phyloP scores from a whole-genome alignment of 2,888 invertebrate species.

The Cyclophora albipunctata region DNA sequence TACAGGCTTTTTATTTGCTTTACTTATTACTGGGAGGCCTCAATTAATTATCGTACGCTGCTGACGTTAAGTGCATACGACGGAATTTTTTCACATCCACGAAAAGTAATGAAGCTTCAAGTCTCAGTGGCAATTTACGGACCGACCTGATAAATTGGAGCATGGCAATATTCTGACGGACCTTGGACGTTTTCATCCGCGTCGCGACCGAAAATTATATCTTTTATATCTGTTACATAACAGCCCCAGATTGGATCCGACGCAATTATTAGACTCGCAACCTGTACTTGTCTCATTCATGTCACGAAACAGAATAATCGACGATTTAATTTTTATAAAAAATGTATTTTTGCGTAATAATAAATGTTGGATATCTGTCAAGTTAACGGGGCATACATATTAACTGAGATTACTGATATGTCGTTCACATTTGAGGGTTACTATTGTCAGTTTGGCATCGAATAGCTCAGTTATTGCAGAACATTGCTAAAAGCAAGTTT shows the following conservation, averaged over 20 bases:
- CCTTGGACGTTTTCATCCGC: constrained; percentile 36
- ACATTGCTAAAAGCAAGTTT: too few species aligned
- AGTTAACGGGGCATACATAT: not conserved
- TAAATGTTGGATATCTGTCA: not conserved
- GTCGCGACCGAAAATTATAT: constrained; percentile 35
- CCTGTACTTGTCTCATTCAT: constrained; percentile 45
- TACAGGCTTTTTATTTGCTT: constrained; percentile 31
- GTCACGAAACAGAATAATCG: constrained; percentile 43
- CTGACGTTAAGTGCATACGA: constrained; percentile 41
- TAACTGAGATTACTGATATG: too few species aligned
- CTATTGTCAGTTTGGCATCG: too few species aligned
- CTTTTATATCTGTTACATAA: constrained; percentile 40
- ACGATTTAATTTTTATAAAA: constrained; percentile 45
- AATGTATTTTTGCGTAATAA: constrained; percentile 41
- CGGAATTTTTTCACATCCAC: constrained; percentile 44
- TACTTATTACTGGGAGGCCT: constrained; percentile 51
- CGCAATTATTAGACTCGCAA: constrained; percentile 42
- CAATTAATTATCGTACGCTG: constrained; percentile 45
- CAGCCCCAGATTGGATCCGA: constrained; percentile 34
- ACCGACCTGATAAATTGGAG: constrained; percentile 39
- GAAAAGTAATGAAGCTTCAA: constrained; percentile 36
- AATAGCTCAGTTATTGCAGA: too few species aligned
- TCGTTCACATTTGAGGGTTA: too few species aligned
- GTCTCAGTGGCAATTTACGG: constrained; percentile 35
- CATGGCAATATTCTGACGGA: constrained; percentile 33